Evolutionary conservation across 1,140 invertebrate species (phyloP).

Genomic region (Bombus confusus): DNA sequence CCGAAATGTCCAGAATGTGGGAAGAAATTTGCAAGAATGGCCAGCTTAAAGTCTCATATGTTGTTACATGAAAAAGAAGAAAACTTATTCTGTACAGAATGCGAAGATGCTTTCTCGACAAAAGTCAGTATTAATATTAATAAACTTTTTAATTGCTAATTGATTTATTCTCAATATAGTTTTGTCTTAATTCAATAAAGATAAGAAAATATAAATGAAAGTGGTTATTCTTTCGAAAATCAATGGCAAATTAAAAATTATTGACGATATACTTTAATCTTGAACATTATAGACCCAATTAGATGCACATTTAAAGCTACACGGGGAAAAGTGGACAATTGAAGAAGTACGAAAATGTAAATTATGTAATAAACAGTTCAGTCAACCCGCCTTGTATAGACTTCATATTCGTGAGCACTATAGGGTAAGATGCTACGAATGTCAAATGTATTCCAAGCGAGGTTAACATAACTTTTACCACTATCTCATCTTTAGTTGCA

Average conservation of each 20-base stretch:
- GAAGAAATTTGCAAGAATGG: constrained; percentile 85
- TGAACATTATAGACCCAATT: constrained; percentile 70
- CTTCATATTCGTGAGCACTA: constrained; percentile 77
- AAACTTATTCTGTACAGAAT: constrained; percentile 86
- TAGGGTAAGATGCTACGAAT: constrained; percentile 62
- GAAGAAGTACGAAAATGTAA: constrained; percentile 77
- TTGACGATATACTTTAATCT: background rate
- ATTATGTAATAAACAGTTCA: constrained; percentile 77
- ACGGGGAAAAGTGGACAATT: constrained; percentile 75
- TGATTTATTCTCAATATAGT: background rate
- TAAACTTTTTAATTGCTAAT: background rate
- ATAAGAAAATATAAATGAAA: background rate
- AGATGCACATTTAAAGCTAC: constrained; percentile 76
- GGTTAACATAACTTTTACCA: background rate
- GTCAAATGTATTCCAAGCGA: background rate
- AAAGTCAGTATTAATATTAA: constrained; percentile 81
- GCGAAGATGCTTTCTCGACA: constrained; percentile 87
- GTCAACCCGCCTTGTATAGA: constrained; percentile 76
- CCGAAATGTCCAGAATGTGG: constrained; percentile 87
- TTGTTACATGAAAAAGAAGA: constrained; percentile 88
- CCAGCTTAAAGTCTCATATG: constrained; percentile 88
- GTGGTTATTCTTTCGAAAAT: background rate
- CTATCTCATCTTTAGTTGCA: constrained; percentile 62
- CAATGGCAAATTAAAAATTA: background rate
- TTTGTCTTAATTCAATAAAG: background rate